Conservation (phyloP, 2,113 vertebrate species). For the Heterotilapia buettikoferi region DNA sequence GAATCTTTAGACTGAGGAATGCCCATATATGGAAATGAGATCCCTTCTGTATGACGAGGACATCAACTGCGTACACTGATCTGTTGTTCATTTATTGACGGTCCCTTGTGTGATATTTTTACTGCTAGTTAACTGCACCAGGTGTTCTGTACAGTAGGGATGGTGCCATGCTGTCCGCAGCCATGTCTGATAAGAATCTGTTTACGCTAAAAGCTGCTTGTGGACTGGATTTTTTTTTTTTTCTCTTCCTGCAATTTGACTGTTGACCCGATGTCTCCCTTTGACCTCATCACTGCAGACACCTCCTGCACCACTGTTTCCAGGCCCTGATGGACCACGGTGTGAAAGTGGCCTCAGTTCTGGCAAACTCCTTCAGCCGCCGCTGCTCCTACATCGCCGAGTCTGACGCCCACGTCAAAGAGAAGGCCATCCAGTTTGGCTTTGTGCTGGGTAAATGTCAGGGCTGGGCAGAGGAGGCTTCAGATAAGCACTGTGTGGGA, state of each 20-base stretch:
- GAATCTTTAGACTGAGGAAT: not conserved
- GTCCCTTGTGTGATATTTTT: not conserved
- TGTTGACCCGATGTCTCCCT: not conserved
- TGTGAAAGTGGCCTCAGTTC: conserved; percentile 94
- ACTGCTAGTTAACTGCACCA: not conserved
- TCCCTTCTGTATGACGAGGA: not conserved
- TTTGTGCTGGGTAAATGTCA: conserved; percentile 86
- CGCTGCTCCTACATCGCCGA: conserved; percentile 96
- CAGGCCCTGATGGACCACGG: conserved; percentile 98
- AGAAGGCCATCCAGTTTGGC: conserved; percentile 97
- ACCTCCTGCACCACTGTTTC: conserved; percentile 98
- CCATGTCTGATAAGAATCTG: not conserved
- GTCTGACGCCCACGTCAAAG: conserved; percentile 91
- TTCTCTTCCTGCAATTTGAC: not conserved
- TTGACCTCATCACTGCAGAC: conserved; percentile 68
- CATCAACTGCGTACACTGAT: not conserved
- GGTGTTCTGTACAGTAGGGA: not conserved
- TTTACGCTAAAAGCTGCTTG: rapidly evolving
- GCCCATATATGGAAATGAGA: not conserved
- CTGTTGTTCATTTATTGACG: not conserved
- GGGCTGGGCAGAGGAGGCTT: not conserved
- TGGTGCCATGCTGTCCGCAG: not conserved
- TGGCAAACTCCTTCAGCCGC: conserved; percentile 96
- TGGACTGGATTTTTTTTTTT: not conserved
- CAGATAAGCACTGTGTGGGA: not conserved